These are phyloP conservation scores for Myrmecophaga tridactyla DNA, from an alignment of 2,113 vertebrate genomes.

Conservation along the genomic window DNA sequence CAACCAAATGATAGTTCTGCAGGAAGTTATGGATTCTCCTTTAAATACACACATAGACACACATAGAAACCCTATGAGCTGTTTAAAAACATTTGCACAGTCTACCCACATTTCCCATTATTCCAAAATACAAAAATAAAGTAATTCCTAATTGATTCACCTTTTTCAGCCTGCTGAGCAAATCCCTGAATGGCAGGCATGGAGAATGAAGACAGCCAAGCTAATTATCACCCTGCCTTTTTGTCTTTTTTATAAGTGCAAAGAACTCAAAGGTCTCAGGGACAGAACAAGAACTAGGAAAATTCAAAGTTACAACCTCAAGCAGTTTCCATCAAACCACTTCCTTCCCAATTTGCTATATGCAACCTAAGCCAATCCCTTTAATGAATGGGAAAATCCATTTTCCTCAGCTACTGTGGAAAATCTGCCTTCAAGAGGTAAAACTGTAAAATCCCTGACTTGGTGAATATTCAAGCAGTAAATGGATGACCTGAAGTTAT, in stretches of 20 bases:
- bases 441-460: background rate
- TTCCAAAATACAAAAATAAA: constrained; percentile 29
- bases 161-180: constrained; percentile 34
- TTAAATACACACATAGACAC: background rate
- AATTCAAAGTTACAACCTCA: constrained; percentile 45
- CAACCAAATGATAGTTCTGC: background rate
- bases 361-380: background rate
- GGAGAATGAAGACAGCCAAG: background rate
- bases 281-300: constrained; percentile 34
- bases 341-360: constrained; percentile 30
- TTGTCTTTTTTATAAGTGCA: background rate
- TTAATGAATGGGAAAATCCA: background rate
- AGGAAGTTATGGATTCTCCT: background rate
- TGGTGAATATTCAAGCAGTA: background rate
- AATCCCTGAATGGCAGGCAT: background rate
- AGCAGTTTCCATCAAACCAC: constrained; percentile 24
- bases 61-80: background rate
- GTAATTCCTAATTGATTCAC: constrained; percentile 17
- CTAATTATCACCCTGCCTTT: constrained; percentile 5
- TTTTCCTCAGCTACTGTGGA: background rate
- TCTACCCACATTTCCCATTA: background rate
- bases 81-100: constrained; percentile 29
- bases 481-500: background rate
- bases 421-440: background rate
- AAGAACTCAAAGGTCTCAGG: constrained; percentile 35